Conservation (phyloP, 2,113 vertebrate genomes). For the Pagrus major region DNA sequence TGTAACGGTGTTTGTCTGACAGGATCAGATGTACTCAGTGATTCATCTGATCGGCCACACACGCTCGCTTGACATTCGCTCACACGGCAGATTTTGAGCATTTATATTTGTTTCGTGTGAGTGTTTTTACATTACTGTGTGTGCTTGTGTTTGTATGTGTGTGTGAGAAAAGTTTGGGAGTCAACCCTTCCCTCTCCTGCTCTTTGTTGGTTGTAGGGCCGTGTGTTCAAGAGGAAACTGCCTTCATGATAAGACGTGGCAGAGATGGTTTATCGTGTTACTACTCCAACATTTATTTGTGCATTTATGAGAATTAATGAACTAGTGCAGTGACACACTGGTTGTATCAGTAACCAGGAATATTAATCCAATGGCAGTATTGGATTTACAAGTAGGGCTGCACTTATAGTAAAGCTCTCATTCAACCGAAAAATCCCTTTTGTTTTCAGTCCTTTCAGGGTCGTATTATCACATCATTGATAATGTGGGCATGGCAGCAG, state of each 20-base stretch:
- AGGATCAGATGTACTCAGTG: conserved; percentile 42
- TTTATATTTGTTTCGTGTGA: conserved; percentile 36
- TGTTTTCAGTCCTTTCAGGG: no score
- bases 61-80: conserved; percentile 1
- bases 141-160: not conserved
- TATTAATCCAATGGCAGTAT: not conserved
- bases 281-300: conserved; percentile 1
- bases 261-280: conserved; percentile 21
- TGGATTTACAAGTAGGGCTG: no score
- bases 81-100: not conserved
- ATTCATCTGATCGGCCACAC: conserved; percentile 17
- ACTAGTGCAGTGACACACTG: not conserved
- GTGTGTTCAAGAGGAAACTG: conserved; percentile 45
- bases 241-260: conserved; percentile 35
- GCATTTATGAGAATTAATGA: not conserved
- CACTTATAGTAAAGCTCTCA: no score
- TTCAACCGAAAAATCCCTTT: no score
- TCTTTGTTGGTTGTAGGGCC: conserved; percentile 35
- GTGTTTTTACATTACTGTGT: not conserved
- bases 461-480: not conserved
- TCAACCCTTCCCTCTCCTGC: conserved; percentile 37
- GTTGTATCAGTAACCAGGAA: not conserved
- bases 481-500: not conserved
- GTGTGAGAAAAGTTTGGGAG: conserved; percentile 38
- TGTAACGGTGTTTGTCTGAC: conserved; percentile 40